Evolutionary conservation across 1,140 invertebrate species (phyloP).

Genomic region (Euschistus heros): DNA sequence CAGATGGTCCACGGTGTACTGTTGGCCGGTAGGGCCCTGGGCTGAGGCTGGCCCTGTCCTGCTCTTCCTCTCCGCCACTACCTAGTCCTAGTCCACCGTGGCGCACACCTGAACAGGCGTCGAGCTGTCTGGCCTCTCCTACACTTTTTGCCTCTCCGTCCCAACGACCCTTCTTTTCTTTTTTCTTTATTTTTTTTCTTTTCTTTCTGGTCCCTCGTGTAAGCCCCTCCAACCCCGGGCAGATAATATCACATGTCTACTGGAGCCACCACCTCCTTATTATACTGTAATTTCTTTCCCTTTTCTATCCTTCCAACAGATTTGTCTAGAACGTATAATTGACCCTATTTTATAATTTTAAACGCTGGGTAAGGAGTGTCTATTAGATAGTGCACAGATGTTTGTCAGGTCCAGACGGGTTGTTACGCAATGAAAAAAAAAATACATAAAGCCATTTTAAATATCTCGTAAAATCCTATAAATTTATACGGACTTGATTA

Average conservation of each 20-base stretch:
- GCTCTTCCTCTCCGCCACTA: neutral
- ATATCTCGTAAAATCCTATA: no score
- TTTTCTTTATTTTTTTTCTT: neutral
- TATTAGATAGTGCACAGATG: no score
- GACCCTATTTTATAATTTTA: no score
- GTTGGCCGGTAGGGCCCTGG: neutral
- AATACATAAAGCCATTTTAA: no score
- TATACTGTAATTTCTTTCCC: conserved; percentile 4
- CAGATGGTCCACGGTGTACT: neutral
- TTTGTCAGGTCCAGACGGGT: no score
- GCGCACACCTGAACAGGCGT: conserved; percentile 6
- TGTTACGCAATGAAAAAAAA: no score
- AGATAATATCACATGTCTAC: conserved; percentile 8
- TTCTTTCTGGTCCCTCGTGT: neutral
- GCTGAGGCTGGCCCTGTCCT: neutral
- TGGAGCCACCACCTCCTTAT: conserved; percentile 3
- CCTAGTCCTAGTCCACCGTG: neutral
- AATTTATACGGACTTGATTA: no score
- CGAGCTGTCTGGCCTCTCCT: conserved; percentile 7
- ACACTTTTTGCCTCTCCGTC: conserved; percentile 7
- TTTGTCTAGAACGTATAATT: no score
- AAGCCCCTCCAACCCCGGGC: neutral
- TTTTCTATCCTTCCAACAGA: no score
- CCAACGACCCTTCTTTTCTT: conserved; percentile 4
- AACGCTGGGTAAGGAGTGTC: no score